These are phyloP conservation scores for Tolmerus cingulatus DNA, from an alignment of 2,888 invertebrate genomes.

Conservation along the genomic window DNA sequence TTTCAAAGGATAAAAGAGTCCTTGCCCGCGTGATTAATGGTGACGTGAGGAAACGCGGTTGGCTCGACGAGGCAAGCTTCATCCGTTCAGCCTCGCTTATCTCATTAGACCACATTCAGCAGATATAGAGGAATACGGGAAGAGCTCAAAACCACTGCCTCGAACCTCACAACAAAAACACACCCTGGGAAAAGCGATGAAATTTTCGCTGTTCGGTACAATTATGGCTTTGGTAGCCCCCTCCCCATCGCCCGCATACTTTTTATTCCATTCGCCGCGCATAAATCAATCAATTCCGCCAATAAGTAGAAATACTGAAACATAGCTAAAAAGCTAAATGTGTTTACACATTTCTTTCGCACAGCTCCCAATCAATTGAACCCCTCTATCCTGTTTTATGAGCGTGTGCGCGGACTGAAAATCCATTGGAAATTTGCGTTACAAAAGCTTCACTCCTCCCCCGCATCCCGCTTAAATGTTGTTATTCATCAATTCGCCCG, in stretches of 20 bases:
- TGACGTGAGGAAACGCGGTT: not conserved
- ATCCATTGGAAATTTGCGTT: not conserved
- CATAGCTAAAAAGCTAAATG: not conserved
- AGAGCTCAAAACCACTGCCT: not conserved
- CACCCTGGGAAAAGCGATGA: not conserved
- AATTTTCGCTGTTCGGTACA: not conserved
- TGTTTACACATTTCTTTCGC: not conserved
- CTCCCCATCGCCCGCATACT: not conserved
- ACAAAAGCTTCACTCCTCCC: not conserved
- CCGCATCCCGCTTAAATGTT: not conserved
- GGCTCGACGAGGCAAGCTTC: not conserved
- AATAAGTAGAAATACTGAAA: not conserved
- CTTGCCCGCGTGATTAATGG: not conserved
- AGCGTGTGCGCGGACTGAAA: not conserved
- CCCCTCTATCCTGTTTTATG: not conserved
- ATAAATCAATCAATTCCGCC: not conserved
- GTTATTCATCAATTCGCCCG: constrained; percentile 11
- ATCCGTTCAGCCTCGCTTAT: not conserved
- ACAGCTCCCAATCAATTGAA: not conserved
- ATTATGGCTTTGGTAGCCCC: not conserved
- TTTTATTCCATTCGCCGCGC: not conserved
- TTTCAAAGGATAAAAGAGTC: not conserved
- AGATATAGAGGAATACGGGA: not conserved
- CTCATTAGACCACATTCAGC: not conserved
- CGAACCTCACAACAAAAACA: not conserved